Percentiles rank a stretch among this genome's conserved stretches.
Evolutionary conservation across 2,113 vertebrate genomes (phyloP).

Genomic region (Stegostoma tigrinum): DNA sequence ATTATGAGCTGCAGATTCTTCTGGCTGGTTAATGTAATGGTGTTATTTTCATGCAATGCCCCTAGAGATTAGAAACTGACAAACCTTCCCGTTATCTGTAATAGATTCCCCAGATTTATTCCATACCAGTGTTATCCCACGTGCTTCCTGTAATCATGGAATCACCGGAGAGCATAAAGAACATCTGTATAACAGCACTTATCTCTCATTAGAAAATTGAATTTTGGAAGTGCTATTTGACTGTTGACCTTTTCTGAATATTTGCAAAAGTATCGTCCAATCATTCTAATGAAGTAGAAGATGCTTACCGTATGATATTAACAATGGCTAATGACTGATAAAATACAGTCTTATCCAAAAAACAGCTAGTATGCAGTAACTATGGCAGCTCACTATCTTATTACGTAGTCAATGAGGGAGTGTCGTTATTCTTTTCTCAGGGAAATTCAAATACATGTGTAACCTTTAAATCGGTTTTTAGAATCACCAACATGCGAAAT

Average conservation of each 20-base stretch:
- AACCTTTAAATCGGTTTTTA: background rate
- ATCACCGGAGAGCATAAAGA: background rate
- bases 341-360: background rate
- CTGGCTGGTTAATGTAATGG: background rate
- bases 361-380: background rate
- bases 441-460: background rate
- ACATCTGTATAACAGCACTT: conserved; percentile 14
- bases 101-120: conserved; percentile 10
- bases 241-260: conserved; percentile 3
- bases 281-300: conserved; percentile 3
- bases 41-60: background rate
- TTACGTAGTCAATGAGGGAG: background rate
- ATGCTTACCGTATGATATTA: background rate
- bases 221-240: conserved; percentile 18
- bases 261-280: background rate
- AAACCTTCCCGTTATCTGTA: conserved; percentile 6
- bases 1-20: background rate
- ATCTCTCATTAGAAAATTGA: conserved; percentile 3
- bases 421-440: background rate
- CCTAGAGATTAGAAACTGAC: background rate
- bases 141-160: conserved; percentile 3
- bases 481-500: background rate
- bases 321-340: background rate
- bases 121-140: conserved; percentile 13
- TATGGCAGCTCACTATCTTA: background rate